A percentile compares a stretch with the other conserved stretches of the same genome.
Evolutionary conservation across 2,797 vertebrate genomes (phyloP).

Genomic region (Cephalopachus bancanus): DNA sequence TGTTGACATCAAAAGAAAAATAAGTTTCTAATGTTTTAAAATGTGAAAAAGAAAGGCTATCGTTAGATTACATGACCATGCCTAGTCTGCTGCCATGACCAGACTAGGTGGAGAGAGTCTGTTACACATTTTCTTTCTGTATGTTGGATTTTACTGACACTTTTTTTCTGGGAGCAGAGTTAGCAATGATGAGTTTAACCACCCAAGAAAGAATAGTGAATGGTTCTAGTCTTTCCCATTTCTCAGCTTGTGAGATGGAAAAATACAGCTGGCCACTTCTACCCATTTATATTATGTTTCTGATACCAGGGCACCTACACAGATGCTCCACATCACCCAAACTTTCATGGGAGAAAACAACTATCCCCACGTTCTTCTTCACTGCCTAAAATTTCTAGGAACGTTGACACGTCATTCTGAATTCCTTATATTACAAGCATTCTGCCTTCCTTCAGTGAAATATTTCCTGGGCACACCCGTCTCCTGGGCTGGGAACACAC

Average conservation of each 20-base stretch:
- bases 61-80: fast-evolving
- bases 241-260: not conserved
- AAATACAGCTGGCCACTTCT: not conserved
- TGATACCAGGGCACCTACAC: fast-evolving
- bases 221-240: not conserved
- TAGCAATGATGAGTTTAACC: not conserved
- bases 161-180: not conserved
- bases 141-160: not conserved
- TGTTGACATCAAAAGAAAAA: not conserved
- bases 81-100: not conserved
- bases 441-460: fast-evolving
- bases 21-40: not conserved
- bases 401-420: not conserved
- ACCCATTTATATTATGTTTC: not conserved
- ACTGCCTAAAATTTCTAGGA: not conserved
- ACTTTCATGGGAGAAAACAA: not conserved
- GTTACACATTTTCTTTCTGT: not conserved
- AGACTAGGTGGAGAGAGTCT: no score
- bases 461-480: fast-evolving
- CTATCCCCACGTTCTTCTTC: not conserved
- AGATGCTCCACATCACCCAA: fast-evolving
- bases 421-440: not conserved
- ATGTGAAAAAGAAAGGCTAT: not conserved
- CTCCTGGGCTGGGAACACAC: not conserved
- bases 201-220: not conserved